Evolutionary conservation across 2,113 vertebrate genomes (phyloP).

Genomic region (Pangasianodon gigas): DNA sequence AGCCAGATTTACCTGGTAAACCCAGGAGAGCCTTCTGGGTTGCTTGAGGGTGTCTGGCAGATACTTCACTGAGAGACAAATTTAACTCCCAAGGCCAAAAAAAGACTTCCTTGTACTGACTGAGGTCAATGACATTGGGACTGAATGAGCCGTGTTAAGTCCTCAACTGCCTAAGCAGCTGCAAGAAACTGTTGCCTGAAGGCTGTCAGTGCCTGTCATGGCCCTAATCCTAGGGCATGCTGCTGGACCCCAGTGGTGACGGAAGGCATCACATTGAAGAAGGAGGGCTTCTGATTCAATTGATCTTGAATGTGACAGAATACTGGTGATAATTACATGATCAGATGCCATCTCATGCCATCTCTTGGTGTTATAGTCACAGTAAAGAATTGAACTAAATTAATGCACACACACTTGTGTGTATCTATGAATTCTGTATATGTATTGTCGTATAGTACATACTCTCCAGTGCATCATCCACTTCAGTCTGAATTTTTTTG

Average conservation of each 20-base stretch:
- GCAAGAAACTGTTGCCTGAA: neutral
- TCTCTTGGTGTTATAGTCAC: neutral
- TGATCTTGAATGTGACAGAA: neutral
- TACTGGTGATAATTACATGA: neutral
- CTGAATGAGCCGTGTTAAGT: neutral
- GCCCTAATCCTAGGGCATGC: neutral
- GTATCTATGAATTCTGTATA: neutral
- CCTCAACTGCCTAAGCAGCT: too few relatives aligned
- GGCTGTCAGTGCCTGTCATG: neutral
- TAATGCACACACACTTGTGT: neutral
- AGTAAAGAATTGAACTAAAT: neutral
- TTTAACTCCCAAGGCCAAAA: neutral
- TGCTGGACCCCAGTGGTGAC: neutral
- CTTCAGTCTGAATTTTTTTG: constrained; percentile 85
- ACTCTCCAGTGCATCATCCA: constrained; percentile 95
- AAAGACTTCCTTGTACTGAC: neutral
- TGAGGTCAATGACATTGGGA: neutral
- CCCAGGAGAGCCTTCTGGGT: neutral
- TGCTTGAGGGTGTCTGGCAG: neutral
- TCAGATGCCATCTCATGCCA: neutral
- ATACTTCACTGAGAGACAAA: neutral
- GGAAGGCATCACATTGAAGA: neutral
- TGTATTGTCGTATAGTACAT: constrained; percentile 56
- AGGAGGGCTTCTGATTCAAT: neutral
- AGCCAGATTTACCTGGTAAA: neutral